phyloP scores from a whole-genome alignment of 2,113 vertebrate species.

The Salvelinus fontinalis region DNA sequence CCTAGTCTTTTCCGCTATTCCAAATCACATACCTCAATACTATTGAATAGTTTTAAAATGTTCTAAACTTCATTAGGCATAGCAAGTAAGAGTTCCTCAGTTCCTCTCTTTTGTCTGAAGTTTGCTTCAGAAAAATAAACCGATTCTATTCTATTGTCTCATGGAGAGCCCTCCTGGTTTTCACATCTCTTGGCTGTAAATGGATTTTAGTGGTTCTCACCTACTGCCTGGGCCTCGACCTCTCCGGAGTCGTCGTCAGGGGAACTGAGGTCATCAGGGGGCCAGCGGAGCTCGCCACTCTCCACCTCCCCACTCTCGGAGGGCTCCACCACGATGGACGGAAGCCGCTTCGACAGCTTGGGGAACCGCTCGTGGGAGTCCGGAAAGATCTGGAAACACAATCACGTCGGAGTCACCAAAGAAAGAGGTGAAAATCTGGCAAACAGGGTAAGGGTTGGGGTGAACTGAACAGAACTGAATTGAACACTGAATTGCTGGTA shows the following conservation, averaged over 20 bases:
- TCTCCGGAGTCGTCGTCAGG: constrained; percentile 63
- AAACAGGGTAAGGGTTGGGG: too few species aligned
- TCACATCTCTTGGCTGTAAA: neutral
- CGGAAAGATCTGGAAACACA: constrained; percentile 71
- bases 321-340: constrained; percentile 82
- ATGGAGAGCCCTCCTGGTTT: neutral
- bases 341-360: constrained; percentile 80
- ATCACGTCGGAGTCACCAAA: neutral
- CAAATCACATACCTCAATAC: too few species aligned
- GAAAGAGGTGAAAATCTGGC: neutral
- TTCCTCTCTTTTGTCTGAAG: too few species aligned
- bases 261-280: constrained; percentile 78
- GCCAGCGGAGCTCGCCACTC: constrained; percentile 84
- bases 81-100: too few species aligned
- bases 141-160: too few species aligned
- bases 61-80: too few species aligned
- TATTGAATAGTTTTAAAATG: too few species aligned
- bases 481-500: too few species aligned
- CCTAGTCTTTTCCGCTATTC: neutral
- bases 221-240: constrained; percentile 28
- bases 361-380: constrained; percentile 78
- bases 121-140: too few species aligned
- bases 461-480: too few species aligned
- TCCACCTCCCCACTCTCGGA: constrained; percentile 81
- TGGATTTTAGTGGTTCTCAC: constrained; percentile 2